Evolutionary conservation across 2,113 vertebrate genomes (phyloP).

Genomic region (Bos javanicus): DNA sequence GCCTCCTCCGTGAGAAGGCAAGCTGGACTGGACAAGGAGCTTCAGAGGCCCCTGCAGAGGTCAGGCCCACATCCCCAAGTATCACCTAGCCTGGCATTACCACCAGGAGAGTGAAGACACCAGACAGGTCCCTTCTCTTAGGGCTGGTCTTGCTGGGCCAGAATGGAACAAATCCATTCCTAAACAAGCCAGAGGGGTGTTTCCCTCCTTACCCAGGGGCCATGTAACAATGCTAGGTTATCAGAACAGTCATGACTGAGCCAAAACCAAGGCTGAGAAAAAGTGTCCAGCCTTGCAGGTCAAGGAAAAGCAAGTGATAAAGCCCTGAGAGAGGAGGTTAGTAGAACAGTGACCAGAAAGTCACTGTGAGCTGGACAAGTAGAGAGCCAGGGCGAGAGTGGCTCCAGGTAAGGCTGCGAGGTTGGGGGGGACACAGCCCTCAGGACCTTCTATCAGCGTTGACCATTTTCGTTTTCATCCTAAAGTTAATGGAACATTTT

Average conservation of each 20-base stretch:
- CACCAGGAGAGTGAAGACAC: not conserved
- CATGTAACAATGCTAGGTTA: not conserved
- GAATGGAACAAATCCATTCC: not conserved
- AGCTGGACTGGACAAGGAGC: not conserved
- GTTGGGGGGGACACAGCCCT: not conserved
- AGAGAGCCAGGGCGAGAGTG: not conserved
- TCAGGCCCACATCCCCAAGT: not conserved
- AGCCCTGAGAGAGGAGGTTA: too few species aligned
- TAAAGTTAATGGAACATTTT: not conserved
- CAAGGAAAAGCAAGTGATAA: not conserved
- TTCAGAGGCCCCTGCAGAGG: not conserved
- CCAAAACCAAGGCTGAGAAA: not conserved
- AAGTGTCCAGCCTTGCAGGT: not conserved
- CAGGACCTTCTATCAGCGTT: not conserved
- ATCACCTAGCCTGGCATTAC: not conserved
- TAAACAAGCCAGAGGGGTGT: not conserved
- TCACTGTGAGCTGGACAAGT: not conserved
- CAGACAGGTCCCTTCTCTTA: not conserved
- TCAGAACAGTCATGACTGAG: not conserved
- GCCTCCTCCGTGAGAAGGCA: accelerated
- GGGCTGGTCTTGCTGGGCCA: not conserved
- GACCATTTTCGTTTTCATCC: not conserved
- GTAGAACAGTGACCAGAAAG: not conserved
- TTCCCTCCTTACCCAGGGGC: not conserved
- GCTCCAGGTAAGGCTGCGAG: not conserved